Evolutionary conservation across 2,797 vertebrate genomes (phyloP).

Genomic region (Lycodopsis pacificus): DNA sequence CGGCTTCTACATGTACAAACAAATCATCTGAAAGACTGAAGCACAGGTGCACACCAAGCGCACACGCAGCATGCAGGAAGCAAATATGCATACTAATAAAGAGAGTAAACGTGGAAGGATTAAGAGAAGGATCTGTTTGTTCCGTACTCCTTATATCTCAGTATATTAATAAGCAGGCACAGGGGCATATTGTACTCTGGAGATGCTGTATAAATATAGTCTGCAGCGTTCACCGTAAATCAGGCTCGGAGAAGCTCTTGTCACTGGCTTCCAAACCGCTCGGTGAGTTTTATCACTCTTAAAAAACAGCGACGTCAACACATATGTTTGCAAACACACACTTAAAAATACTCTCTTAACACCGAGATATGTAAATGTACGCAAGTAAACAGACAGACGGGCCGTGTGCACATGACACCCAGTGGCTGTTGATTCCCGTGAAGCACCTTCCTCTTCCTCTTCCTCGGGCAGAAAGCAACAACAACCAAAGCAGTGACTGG

Average conservation of each 20-base stretch:
- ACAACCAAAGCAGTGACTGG: constrained; percentile 76
- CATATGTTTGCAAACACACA: constrained; percentile 53
- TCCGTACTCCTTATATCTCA: constrained; percentile 30
- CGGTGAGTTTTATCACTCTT: constrained; percentile 32
- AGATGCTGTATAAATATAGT: constrained; percentile 67
- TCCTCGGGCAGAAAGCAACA: constrained; percentile 74
- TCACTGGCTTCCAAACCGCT: constrained; percentile 45
- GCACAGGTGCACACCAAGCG: constrained; percentile 20
- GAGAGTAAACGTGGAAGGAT: constrained; percentile 33
- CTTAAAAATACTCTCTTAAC: constrained; percentile 50
- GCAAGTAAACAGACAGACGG: constrained; percentile 59
- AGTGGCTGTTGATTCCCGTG: constrained; percentile 69
- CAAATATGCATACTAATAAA: constrained; percentile 2
- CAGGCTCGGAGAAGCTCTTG: constrained; percentile 43
- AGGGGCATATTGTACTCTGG: constrained; percentile 32
- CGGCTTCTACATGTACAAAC: constrained; percentile 5
- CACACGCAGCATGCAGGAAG: constrained; percentile 11
- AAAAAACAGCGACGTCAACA: constrained; percentile 38
- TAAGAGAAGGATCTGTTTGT: constrained; percentile 29
- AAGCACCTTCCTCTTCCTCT: constrained; percentile 67
- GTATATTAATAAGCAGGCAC: constrained; percentile 47
- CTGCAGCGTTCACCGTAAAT: constrained; percentile 35
- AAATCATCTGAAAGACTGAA: constrained; percentile 22
- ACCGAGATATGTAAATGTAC: constrained; percentile 60
- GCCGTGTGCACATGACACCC: constrained; percentile 61